phyloP scores from a whole-genome alignment of 2,113 vertebrate genomes.

The Oplegnathus fasciatus region DNA sequence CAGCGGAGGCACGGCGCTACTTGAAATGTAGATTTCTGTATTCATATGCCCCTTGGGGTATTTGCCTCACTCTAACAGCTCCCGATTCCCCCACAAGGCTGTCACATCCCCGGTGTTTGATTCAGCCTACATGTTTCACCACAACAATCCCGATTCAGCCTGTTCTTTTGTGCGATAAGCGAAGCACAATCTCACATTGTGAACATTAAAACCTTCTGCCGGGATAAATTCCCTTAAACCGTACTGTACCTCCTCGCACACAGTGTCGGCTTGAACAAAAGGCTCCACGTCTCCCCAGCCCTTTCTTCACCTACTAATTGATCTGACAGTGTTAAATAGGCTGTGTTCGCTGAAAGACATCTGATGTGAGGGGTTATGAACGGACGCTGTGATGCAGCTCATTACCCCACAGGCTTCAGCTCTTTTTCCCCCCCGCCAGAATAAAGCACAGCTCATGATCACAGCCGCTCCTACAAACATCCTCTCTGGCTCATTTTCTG shows the following conservation, averaged over 20 bases:
- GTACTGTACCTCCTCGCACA: conserved; percentile 23
- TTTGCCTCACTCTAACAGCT: conserved; percentile 46
- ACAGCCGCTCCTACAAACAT: conserved; percentile 64
- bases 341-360: conserved; percentile 43
- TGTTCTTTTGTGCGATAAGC: conserved; percentile 32
- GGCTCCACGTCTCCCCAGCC: conserved; percentile 27
- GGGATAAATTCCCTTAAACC: conserved; percentile 49
- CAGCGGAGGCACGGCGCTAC: conserved; percentile 17
- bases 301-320: conserved; percentile 74
- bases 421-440: conserved; percentile 19
- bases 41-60: conserved; percentile 57
- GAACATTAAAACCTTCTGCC: conserved; percentile 20
- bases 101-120: conserved; percentile 63
- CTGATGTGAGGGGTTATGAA: conserved; percentile 59
- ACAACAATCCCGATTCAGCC: conserved; percentile 38
- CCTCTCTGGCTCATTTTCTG: conserved; percentile 49
- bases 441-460: conserved; percentile 67
- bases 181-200: conserved; percentile 35
- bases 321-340: conserved; percentile 72
- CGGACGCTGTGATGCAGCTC: conserved; percentile 71
- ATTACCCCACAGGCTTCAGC: conserved; percentile 66
- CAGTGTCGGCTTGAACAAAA: conserved; percentile 48
- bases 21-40: conserved; percentile 70
- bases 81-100: conserved; percentile 40
- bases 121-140: conserved; percentile 34